These are phyloP conservation scores for Rana temporaria DNA, from an alignment of 2,113 vertebrate genomes.

Conservation along the genomic window DNA sequence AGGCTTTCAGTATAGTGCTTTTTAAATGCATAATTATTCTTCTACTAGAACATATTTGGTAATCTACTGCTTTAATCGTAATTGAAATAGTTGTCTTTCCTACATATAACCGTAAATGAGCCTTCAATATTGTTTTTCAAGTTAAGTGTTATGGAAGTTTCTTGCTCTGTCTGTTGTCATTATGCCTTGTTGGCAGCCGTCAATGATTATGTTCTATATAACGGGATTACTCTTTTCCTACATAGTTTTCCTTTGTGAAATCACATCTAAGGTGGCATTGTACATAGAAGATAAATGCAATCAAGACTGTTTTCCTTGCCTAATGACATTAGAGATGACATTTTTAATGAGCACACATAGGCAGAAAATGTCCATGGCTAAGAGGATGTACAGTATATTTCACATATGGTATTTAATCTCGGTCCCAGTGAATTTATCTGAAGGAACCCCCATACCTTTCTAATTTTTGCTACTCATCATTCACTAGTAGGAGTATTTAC, in stretches of 20 bases:
- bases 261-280: not conserved
- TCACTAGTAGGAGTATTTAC: too few relatives aligned
- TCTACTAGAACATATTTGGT: not conserved
- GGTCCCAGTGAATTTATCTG: too few relatives aligned
- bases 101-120: constrained; percentile 19
- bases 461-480: too few relatives aligned
- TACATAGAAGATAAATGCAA: constrained; percentile 1
- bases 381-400: too few relatives aligned
- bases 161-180: constrained; percentile 12
- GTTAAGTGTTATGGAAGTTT: constrained; percentile 13
- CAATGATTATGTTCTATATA: constrained; percentile 3
- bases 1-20: constrained; percentile 7
- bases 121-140: constrained; percentile 2
- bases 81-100: constrained; percentile 2
- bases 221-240: not conserved
- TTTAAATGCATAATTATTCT: constrained; percentile 16
- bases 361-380: not conserved
- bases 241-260: constrained; percentile 13
- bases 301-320: not conserved
- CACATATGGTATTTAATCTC: too few relatives aligned
- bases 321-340: not conserved
- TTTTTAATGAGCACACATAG: not conserved
- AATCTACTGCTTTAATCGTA: constrained; percentile 23
- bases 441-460: too few relatives aligned
- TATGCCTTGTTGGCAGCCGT: constrained; percentile 25